Evolutionary conservation across 1,140 invertebrate species (phyloP).

Genomic region (Tetragonula clypearis): DNA sequence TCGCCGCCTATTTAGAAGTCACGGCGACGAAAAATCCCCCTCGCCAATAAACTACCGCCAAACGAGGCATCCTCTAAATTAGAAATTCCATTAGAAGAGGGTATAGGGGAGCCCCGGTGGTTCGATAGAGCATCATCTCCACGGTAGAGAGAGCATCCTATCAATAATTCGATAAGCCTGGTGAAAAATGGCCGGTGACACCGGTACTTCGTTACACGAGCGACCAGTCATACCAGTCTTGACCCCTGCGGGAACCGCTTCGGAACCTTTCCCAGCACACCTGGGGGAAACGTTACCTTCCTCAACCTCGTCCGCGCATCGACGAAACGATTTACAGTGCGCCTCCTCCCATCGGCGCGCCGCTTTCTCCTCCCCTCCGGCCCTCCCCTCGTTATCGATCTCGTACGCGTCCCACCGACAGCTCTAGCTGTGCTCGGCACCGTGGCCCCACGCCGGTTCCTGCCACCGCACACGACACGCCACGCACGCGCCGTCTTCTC

Average conservation of each 20-base stretch:
- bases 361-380: neutral
- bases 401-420: constrained; percentile 52
- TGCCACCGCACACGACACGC: constrained; percentile 27
- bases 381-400: constrained; percentile 58
- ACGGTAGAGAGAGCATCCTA: neutral
- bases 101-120: no score
- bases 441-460: constrained; percentile 23
- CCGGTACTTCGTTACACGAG: constrained; percentile 50
- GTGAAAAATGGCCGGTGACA: constrained; percentile 39
- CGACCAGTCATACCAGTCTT: constrained; percentile 54
- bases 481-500: constrained; percentile 62
- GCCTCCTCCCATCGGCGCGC: constrained; percentile 15
- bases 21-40: neutral
- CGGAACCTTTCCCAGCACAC: constrained; percentile 45
- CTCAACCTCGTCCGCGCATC: constrained; percentile 56
- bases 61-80: neutral
- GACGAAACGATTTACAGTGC: constrained; percentile 62
- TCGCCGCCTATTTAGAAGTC: neutral
- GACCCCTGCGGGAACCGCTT: constrained; percentile 46
- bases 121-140: neutral
- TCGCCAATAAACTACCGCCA: neutral
- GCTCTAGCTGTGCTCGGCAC: neutral
- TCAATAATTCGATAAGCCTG: constrained; percentile 44
- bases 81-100: neutral
- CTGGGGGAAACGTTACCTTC: constrained; percentile 57